A percentile compares a stretch with the other conserved stretches of the same genome.
Evolutionary conservation across 2,888 invertebrate species (phyloP).

Genomic region (Syrphus vitripennis): DNA sequence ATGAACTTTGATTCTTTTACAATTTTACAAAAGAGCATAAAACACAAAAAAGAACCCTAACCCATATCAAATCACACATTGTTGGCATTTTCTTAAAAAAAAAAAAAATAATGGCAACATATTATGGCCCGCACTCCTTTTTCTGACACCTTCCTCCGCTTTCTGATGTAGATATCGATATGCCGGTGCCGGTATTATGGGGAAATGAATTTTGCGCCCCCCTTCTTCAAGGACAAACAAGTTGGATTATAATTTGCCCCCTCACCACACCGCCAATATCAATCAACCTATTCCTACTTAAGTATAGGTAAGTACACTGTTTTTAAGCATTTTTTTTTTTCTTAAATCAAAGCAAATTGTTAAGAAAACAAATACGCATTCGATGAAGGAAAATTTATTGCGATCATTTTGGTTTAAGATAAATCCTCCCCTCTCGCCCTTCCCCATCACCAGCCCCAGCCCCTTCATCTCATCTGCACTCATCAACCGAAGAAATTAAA

Average conservation of each 20-base stretch:
- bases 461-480: no score
- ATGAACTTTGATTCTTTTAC: background rate
- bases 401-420: conserved; percentile 9
- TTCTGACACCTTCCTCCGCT: conserved; percentile 37
- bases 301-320: background rate
- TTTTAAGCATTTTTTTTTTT: background rate
- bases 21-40: background rate
- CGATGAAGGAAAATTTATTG: conserved; percentile 46
- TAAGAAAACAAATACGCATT: conserved; percentile 56
- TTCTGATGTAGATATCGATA: background rate
- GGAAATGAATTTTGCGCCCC: background rate
- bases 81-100: background rate
- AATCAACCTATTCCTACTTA: background rate
- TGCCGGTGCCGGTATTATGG: background rate
- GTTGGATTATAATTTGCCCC: background rate
- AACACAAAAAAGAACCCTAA: background rate
- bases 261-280: no score
- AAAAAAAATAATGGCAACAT: conserved; percentile 7
- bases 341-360: conserved; percentile 36
- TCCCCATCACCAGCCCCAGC: background rate
- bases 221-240: conserved; percentile 9
- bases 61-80: conserved; percentile 21
- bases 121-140: conserved; percentile 7
- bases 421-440: background rate
- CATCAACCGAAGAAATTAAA: background rate